Evolutionary conservation across 2,113 vertebrate genomes (phyloP), one percentile per base, ranked within the genome.

Genomic region (Indri indri): DNA sequence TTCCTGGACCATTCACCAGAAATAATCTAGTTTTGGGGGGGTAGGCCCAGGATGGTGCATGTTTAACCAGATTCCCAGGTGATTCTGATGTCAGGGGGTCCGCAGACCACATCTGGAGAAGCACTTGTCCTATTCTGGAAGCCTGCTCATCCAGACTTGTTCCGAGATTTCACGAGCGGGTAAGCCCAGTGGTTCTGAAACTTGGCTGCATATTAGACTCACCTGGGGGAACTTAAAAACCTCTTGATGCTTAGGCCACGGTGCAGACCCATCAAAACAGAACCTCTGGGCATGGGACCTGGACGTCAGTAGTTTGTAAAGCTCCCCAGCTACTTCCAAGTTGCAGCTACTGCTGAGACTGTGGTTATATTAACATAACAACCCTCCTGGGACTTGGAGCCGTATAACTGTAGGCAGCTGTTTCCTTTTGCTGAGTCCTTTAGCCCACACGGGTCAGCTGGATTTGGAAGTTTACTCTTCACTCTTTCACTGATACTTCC

Each of bases 181-280:
- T 27, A 6, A 59, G 32, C 6, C 4, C 6, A 16, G 27, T 70
- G 7, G 3, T 22, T 61, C 86, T 82, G 7, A 18, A 66, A 32
- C 18, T 32, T 66, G n/a, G 16, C 32, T n/a, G 52, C 2, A 0
- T 42, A 2, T 85, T 50, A 45, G 81, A 57, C 73, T 45, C 32
- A 50, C 54, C 9, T 45, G 25, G 61, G 27, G 45, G 25, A 66
- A 34, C 11, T 61, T 80, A 9, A 57, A 47, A n/a, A 17, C 6
- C 25, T 47, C 52, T 57, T 1, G 0, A 1, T 5, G 0, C 17
- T 17, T 47, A 30, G 17, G 25, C 17, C 65, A 63, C 25, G n/a
- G 27, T 32, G 27, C 0, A 22, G 42, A 25, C 70, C 13, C 4
- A 6, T 54, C 14, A 47, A 37, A 88, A 54, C 13, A 59, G 45